Conservation (phyloP, 2,888 invertebrate genomes). For the Thalpophila matura region DNA sequence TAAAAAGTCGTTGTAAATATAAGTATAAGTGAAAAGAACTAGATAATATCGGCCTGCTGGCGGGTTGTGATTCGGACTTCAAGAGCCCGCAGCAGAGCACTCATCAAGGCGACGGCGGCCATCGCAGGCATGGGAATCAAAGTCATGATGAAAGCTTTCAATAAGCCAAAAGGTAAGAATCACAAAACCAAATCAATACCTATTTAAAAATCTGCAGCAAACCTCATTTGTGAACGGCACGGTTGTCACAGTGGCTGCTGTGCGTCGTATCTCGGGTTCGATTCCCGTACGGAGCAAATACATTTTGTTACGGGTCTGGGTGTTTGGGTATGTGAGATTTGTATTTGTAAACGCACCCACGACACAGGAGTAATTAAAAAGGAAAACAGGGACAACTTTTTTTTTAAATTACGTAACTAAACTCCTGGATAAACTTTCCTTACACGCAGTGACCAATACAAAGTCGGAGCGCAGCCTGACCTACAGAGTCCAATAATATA, state of each 20-base stretch:
- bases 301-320: no score
- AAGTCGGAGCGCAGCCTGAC: background rate
- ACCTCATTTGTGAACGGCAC: background rate
- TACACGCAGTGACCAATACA: no score
- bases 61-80: slow-evolving; percentile 70
- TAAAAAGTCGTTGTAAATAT: slow-evolving; percentile 70
- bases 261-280: no score
- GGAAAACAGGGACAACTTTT: no score
- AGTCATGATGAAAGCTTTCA: slow-evolving; percentile 96
- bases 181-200: background rate
- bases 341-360: no score
- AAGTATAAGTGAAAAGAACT: slow-evolving; percentile 68
- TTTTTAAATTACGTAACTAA: no score
- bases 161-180: slow-evolving; percentile 95
- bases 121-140: slow-evolving; percentile 96
- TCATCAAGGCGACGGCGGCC: slow-evolving; percentile 83
- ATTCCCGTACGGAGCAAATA: no score
- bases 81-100: slow-evolving; percentile 77
- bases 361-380: no score
- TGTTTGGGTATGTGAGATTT: no score
- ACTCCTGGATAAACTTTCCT: background rate
- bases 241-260: no score
- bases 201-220: background rate
- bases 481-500: background rate
- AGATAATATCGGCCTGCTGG: slow-evolving; percentile 61